phyloP scores from a whole-genome alignment of 2,113 vertebrate genomes.

The Crotalus helleri region DNA sequence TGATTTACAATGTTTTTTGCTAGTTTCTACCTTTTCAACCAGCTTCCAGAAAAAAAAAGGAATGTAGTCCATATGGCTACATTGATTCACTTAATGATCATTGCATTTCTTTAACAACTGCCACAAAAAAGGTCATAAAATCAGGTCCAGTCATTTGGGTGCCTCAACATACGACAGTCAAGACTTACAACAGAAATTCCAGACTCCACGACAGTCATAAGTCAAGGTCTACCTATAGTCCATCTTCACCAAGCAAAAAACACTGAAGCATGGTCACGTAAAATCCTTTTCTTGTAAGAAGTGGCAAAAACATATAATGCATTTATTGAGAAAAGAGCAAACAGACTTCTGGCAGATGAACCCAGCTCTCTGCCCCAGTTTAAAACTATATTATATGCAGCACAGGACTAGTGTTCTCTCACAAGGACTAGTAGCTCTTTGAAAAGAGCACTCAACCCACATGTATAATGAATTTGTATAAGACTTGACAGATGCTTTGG shows the following conservation, averaged over 20 bases:
- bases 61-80: background rate
- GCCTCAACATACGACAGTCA: background rate
- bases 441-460: background rate
- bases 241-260: background rate
- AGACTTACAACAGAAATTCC: background rate
- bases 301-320: background rate
- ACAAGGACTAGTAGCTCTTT: background rate
- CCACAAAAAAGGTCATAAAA: background rate
- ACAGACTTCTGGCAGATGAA: background rate
- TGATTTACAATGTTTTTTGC: background rate
- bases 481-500: background rate
- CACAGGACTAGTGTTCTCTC: background rate
- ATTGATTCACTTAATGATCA: background rate
- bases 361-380: background rate
- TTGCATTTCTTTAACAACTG: background rate
- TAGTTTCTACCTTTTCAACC: background rate
- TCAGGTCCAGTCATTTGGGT: background rate
- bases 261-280: background rate
- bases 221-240: background rate
- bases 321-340: background rate
- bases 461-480: background rate
- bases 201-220: background rate
- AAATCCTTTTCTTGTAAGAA: background rate
- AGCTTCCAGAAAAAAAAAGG: background rate
- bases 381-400: background rate